Percentiles rank a stretch among this genome's conserved stretches.
Evolutionary conservation across 2,113 vertebrate species (phyloP).

Genomic region (Thamnophis sirtalis): DNA sequence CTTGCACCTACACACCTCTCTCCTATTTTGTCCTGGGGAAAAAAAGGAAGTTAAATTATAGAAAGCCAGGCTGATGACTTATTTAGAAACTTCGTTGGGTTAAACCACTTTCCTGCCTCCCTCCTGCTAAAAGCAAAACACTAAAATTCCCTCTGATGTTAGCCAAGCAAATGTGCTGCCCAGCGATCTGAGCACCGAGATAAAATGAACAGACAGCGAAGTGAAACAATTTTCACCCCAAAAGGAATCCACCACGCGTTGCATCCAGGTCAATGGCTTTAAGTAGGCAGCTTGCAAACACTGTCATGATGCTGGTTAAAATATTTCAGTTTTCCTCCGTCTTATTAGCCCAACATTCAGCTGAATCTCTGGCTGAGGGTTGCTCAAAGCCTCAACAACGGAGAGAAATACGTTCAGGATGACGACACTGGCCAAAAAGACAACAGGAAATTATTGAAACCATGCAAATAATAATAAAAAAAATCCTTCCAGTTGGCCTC

Average conservation of each 20-base stretch:
- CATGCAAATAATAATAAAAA: background rate
- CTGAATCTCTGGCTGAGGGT: background rate
- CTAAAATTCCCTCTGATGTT: background rate
- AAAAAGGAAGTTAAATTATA: slow-evolving; percentile 6
- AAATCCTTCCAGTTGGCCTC: background rate
- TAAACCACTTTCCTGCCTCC: background rate
- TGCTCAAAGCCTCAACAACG: background rate
- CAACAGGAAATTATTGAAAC: background rate
- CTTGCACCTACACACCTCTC: background rate
- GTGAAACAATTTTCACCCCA: slow-evolving; percentile 24
- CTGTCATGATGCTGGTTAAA: slow-evolving; percentile 28
- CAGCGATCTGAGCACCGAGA: background rate
- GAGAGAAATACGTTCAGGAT: background rate
- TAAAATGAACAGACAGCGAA: slow-evolving; percentile 7
- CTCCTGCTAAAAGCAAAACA: slow-evolving; percentile 10
- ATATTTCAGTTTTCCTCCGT: background rate
- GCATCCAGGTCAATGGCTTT: background rate
- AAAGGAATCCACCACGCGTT: background rate
- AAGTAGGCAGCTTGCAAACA: background rate
- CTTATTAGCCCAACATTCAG: background rate
- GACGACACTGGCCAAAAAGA: background rate
- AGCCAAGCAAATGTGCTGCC: background rate
- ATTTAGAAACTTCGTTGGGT: slow-evolving; percentile 1
- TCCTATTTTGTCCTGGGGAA: background rate
- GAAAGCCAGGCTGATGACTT: slow-evolving; percentile 10